Evolutionary conservation across 1,140 invertebrate genomes (phyloP).

Genomic region (Linepithema humile): DNA sequence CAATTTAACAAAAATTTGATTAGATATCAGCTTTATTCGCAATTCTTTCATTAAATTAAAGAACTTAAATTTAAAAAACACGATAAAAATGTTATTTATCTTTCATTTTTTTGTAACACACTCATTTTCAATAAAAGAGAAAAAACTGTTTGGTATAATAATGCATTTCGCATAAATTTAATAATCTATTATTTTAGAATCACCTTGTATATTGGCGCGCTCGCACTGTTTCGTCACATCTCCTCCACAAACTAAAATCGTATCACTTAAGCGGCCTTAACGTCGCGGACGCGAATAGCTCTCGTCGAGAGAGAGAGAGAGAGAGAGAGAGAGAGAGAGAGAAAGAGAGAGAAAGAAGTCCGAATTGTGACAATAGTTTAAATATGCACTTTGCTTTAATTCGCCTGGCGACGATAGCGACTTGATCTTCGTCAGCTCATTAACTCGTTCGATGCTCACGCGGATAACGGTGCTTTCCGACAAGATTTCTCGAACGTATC

Average conservation of each 20-base stretch:
- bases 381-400: background rate
- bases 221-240: background rate
- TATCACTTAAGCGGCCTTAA: background rate
- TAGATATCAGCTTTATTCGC: background rate
- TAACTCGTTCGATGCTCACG: slow-evolving; percentile 7
- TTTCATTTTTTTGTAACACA: background rate
- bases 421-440: background rate
- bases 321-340: background rate
- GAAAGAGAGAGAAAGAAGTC: background rate
- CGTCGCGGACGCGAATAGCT: background rate
- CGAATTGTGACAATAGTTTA: background rate
- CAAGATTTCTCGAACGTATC: slow-evolving; percentile 24
- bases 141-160: background rate
- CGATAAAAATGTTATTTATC: background rate
- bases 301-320: background rate
- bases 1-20: background rate
- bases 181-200: background rate
- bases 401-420: background rate
- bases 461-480: slow-evolving; percentile 27
- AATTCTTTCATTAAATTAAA: no score
- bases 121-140: background rate
- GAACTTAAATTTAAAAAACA: background rate
- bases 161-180: background rate
- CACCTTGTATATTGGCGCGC: background rate
- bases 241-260: slow-evolving; percentile 11